phyloP scores from a whole-genome alignment of 2,113 vertebrate species.

The Mirza zaza region DNA sequence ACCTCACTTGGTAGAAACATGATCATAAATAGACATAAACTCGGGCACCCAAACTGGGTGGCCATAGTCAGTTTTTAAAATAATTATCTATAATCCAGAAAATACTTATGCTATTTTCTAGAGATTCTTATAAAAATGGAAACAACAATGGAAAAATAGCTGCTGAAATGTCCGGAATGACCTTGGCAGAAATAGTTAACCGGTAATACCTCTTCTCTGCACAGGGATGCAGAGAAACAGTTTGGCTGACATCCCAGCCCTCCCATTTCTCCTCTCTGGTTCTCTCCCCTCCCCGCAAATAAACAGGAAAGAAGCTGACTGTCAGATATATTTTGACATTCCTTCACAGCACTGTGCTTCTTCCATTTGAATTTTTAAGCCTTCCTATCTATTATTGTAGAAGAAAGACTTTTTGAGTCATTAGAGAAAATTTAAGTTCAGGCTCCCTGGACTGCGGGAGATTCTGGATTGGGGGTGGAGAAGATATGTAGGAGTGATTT shows the following conservation, averaged over 20 bases:
- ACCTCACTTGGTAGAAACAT: neutral
- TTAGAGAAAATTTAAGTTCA: neutral
- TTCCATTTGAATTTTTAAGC: neutral
- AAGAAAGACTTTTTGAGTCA: neutral
- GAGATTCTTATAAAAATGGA: neutral
- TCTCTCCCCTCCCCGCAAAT: neutral
- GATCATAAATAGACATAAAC: neutral
- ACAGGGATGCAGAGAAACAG: neutral
- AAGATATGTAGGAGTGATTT: neutral
- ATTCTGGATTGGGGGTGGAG: neutral
- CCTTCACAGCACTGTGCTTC: neutral
- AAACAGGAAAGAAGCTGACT: neutral
- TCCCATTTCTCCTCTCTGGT: neutral
- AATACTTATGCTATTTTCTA: neutral
- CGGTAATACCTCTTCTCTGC: neutral
- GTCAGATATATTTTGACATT: neutral
- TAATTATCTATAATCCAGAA: neutral
- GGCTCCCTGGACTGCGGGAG: neutral
- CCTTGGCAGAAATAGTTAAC: neutral
- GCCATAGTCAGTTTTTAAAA: neutral
- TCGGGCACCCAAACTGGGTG: neutral
- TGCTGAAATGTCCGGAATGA: neutral
- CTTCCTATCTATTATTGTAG: neutral
- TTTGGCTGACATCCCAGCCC: neutral
- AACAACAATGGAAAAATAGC: neutral